Evolutionary conservation across 2,888 invertebrate species (phyloP), one percentile per base, ranked within the genome.

Genomic region (Cecidostiba fungosa): DNA sequence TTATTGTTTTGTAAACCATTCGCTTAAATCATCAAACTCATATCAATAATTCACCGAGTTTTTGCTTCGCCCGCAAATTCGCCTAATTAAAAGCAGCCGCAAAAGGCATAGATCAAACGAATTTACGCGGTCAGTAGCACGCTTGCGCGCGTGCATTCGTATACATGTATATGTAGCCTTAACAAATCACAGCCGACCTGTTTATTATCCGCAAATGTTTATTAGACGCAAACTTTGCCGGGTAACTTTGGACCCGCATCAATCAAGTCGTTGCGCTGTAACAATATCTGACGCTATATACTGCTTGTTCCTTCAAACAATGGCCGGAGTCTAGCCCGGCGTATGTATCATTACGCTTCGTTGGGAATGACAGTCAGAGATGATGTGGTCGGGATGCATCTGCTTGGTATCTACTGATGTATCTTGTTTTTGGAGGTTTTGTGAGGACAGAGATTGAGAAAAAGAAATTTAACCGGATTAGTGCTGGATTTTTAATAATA

Each of bases 141-240:
- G 70, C 70, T 19, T 36, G 54, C 3, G 6, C 54, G n/a, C n/a
- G 1, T 5, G 3, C 6, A 59, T 6, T 3, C n/a, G 3, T 59
- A 19, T 23, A 19, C 16, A 19, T 1, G 3, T 54, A 5, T 23
- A 3, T 6, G 3, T n/a, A 19, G 5, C 59, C 3, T 19, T 19
- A 19, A 50, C 50, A 50, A n/a, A 32, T n/a, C 70, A 16, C 16
- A 6, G 10, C 70, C 14, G 36, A 14, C 70, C n/a, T 32, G 16
- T 70, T 70, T 70, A 70, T 74, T 74, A 50, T 50, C 74, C 47
- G 74, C 74, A 50, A 74, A 74, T 76, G 76, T 54, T 76, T 76
- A 54, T 76, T 76, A 43, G 29, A 19, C 32, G 54, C 54, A 76
- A 54, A 76, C n/a, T 76, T 62, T 39, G n/a, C 23, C 6, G 10